Conservation (phyloP, 2,888 invertebrate species). For the Tyria jacobaeae region DNA sequence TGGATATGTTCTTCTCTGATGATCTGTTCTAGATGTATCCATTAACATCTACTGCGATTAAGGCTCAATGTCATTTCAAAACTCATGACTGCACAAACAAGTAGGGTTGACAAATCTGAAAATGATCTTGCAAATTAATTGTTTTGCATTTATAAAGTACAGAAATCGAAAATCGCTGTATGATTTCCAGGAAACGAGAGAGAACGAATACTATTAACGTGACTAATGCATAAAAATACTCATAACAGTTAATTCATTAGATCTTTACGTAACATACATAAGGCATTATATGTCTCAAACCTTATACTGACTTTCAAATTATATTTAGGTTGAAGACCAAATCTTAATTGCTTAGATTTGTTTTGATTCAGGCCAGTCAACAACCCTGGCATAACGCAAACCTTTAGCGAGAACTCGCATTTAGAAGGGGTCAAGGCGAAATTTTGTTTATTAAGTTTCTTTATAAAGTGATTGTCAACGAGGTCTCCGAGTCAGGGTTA, state of each 20-base stretch:
- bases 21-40: conserved; percentile 39
- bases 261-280: no score
- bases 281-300: no score
- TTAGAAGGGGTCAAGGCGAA: conserved; percentile 60
- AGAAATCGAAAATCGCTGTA: no score
- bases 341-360: not conserved
- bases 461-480: conserved; percentile 61
- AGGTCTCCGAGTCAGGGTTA: conserved; percentile 55
- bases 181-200: no score
- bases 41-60: conserved; percentile 46
- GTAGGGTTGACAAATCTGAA: conserved; percentile 17
- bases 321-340: no score
- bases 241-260: no score
- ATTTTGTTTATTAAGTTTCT: conserved; percentile 58
- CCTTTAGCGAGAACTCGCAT: conserved; percentile 43
- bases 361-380: not conserved
- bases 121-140: not conserved
- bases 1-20: conserved; percentile 26
- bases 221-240: no score
- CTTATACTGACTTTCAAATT: no score
- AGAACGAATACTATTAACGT: no score
- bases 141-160: not conserved
- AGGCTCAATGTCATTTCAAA: conserved; percentile 53
- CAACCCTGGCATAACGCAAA: conserved; percentile 15
- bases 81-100: conserved; percentile 55